Percentiles rank a stretch among this genome's conserved stretches.
These are phyloP conservation scores for Sphaerolaimus hirsutus DNA, from an alignment of 2,888 invertebrate genomes.

Conservation along the genomic window DNA sequence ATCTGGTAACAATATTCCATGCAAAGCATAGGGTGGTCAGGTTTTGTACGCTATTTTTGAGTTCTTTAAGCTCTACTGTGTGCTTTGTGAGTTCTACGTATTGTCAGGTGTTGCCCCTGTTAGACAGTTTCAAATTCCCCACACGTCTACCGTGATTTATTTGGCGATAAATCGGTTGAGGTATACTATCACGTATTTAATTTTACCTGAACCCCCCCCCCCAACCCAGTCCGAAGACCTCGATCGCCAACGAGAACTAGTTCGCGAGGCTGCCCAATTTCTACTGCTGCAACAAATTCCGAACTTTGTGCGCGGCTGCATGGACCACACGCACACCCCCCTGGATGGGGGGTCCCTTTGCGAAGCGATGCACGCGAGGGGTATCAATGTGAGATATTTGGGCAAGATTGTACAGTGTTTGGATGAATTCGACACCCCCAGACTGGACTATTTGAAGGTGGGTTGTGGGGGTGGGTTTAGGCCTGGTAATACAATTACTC, in stretches of 20 bases:
- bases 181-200: conserved; percentile 34
- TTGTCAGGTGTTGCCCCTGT: too few relatives aligned
- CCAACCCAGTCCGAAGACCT: conserved; percentile 30
- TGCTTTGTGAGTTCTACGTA: too few relatives aligned
- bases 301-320: conserved; percentile 38
- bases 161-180: too few relatives aligned
- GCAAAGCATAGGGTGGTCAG: too few relatives aligned
- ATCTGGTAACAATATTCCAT: too few relatives aligned
- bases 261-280: conserved; percentile 84
- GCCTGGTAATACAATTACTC: too few relatives aligned
- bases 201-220: too few relatives aligned
- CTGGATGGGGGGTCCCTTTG: conserved; percentile 79
- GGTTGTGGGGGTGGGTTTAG: too few relatives aligned
- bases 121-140: too few relatives aligned
- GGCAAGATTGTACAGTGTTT: conserved; percentile 66
- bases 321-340: conserved; percentile 44
- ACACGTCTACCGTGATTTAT: too few relatives aligned
- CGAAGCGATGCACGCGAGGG: conserved; percentile 69
- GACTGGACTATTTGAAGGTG: conserved; percentile 46
- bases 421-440: conserved; percentile 47
- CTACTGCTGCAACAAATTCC: conserved; percentile 77
- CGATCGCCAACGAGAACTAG: conserved; percentile 58
- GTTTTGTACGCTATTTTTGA: too few relatives aligned
- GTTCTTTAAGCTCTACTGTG: too few relatives aligned
- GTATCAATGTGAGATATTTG: conserved; percentile 85